Evolutionary conservation across 2,797 vertebrate species (phyloP).

Genomic region (Rhincodon typus): DNA sequence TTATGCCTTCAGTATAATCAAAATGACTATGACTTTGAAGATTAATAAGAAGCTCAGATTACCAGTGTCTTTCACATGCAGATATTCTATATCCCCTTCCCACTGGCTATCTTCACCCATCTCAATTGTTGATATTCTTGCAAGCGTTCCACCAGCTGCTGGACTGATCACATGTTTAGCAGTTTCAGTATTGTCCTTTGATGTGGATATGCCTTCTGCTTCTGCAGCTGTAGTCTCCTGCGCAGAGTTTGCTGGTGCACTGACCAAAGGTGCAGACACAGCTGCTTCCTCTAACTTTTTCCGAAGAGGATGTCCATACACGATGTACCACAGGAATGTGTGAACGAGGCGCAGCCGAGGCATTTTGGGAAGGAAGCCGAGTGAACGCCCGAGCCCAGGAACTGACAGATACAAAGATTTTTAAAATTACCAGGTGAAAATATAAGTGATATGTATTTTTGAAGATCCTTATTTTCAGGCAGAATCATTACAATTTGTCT

Average conservation of each 20-base stretch:
- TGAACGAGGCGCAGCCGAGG: conserved; percentile 76
- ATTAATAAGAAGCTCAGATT: background rate
- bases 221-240: conserved; percentile 32
- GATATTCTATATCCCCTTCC: background rate
- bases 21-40: background rate
- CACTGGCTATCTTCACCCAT: background rate
- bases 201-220: background rate
- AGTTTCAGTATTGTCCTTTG: background rate
- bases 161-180: no score
- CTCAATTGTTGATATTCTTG: background rate
- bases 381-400: conserved; percentile 73
- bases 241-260: conserved; percentile 34
- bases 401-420: conserved; percentile 54
- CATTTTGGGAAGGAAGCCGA: conserved; percentile 94
- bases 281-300: conserved; percentile 26
- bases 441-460: background rate
- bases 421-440: background rate
- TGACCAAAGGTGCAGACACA: background rate
- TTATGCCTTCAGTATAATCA: background rate
- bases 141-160: background rate
- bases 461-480: background rate
- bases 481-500: background rate
- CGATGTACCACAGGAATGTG: conserved; percentile 82
- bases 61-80: conserved; percentile 20
- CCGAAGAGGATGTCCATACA: conserved; percentile 72